These are phyloP conservation scores for Terrapene triunguis DNA, from an alignment of 2,113 vertebrate genomes.

Conservation along the genomic window DNA sequence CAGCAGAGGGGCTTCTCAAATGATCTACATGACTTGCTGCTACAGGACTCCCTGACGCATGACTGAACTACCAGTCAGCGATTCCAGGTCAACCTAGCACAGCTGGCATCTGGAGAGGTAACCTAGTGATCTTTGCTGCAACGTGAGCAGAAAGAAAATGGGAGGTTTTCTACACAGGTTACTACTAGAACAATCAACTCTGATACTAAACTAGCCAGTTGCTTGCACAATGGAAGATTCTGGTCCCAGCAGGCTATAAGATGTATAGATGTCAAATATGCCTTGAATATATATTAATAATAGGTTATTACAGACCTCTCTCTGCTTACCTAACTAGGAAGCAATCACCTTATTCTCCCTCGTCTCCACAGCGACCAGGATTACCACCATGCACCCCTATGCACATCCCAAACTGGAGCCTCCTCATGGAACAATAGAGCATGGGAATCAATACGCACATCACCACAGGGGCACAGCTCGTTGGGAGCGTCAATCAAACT, in stretches of 20 bases:
- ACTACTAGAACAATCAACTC: slow-evolving; percentile 44
- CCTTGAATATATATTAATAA: not conserved
- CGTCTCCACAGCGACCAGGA: not conserved
- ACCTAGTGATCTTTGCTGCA: slow-evolving; percentile 24
- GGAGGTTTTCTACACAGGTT: not conserved
- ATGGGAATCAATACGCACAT: not conserved
- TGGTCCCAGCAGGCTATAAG: not conserved
- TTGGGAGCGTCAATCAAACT: not conserved
- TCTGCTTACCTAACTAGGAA: not conserved
- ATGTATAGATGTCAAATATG: not conserved
- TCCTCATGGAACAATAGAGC: not conserved
- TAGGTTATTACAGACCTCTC: not conserved
- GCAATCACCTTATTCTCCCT: not conserved
- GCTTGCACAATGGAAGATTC: slow-evolving; percentile 58
- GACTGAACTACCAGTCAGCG: not conserved
- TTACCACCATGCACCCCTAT: not conserved
- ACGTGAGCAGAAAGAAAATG: not conserved
- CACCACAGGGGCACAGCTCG: not conserved
- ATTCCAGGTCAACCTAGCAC: not conserved
- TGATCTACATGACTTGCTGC: rapidly evolving
- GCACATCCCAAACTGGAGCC: not conserved
- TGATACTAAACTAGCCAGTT: slow-evolving; percentile 32
- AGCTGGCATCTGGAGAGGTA: rapidly evolving
- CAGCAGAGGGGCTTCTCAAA: not conserved
- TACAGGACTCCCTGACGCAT: not conserved